phyloP scores from a whole-genome alignment of 2,113 vertebrate genomes.

The Carlito syrichta region DNA sequence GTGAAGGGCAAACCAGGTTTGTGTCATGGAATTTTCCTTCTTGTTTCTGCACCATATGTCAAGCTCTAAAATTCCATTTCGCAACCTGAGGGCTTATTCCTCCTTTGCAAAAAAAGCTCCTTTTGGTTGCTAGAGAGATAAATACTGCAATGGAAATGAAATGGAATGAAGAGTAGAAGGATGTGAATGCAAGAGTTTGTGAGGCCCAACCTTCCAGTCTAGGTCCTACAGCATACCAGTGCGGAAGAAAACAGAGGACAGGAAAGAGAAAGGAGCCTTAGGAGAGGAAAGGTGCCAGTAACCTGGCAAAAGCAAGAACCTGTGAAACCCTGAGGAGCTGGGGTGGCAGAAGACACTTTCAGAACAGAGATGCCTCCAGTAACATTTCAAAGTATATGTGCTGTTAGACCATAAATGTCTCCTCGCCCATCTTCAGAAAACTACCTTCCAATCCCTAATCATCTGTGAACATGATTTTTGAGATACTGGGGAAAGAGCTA shows the following conservation, averaged over 20 bases:
- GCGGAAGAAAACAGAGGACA: too few species aligned
- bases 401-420: neutral
- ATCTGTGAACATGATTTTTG: neutral
- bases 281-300: neutral
- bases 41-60: constrained; percentile 66
- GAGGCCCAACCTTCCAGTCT: neutral
- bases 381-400: neutral
- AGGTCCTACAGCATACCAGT: neutral
- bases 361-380: neutral
- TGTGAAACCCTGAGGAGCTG: neutral
- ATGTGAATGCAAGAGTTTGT: fast-evolving
- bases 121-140: constrained; percentile 59
- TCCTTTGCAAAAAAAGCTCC: neutral
- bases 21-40: constrained; percentile 48
- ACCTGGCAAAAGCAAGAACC: neutral
- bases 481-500: neutral
- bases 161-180: neutral
- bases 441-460: too few species aligned
- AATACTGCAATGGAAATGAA: neutral
- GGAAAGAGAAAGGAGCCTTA: neutral
- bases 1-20: constrained; percentile 1
- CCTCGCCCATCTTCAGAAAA: neutral
- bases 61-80: constrained; percentile 78
- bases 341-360: neutral
- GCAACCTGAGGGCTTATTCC: constrained; percentile 72